Conservation (phyloP, 2,797 vertebrate species). For the Menidia menidia region DNA sequence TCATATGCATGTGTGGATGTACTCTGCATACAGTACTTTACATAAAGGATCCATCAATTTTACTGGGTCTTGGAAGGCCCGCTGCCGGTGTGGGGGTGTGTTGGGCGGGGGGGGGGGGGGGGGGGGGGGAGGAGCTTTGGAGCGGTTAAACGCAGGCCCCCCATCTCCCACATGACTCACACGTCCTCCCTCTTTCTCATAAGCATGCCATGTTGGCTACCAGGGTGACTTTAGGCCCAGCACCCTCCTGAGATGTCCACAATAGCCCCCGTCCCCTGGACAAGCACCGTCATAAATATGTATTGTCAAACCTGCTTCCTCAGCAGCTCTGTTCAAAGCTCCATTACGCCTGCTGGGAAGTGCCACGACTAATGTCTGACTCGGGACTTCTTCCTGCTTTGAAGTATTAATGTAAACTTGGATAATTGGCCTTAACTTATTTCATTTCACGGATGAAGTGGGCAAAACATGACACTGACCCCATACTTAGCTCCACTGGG, state of each 20-base stretch:
- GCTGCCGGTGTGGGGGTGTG: slow-evolving; percentile 26
- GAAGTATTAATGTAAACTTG: not conserved
- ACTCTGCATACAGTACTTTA: slow-evolving; percentile 83
- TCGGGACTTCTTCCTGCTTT: not conserved
- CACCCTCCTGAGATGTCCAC: slow-evolving; percentile 73
- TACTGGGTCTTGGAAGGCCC: slow-evolving; percentile 66
- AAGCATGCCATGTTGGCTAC: slow-evolving; percentile 65
- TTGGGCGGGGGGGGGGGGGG: slow-evolving; percentile 23
- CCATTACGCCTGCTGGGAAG: not conserved
- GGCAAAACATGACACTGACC: too few relatives aligned
- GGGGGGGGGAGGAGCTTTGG: slow-evolving; percentile 33
- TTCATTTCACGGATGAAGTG: too few relatives aligned
- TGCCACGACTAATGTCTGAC: slow-evolving; percentile 1
- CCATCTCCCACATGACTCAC: not conserved
- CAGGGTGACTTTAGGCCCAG: slow-evolving; percentile 80
- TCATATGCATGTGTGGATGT: slow-evolving; percentile 80
- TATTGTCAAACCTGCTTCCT: slow-evolving; percentile 68
- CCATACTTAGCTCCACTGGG: too few relatives aligned
- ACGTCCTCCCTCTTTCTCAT: slow-evolving; percentile 71
- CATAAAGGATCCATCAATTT: slow-evolving; percentile 84
- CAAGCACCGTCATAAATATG: slow-evolving; percentile 80
- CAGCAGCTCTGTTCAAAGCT: slow-evolving; percentile 58
- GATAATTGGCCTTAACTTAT: too few relatives aligned
- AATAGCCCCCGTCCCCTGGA: slow-evolving; percentile 55
- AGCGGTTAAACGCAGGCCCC: slow-evolving; percentile 53